Evolutionary conservation across 2,888 invertebrate species (phyloP).

Genomic region (Hydrotaea diabolus): DNA sequence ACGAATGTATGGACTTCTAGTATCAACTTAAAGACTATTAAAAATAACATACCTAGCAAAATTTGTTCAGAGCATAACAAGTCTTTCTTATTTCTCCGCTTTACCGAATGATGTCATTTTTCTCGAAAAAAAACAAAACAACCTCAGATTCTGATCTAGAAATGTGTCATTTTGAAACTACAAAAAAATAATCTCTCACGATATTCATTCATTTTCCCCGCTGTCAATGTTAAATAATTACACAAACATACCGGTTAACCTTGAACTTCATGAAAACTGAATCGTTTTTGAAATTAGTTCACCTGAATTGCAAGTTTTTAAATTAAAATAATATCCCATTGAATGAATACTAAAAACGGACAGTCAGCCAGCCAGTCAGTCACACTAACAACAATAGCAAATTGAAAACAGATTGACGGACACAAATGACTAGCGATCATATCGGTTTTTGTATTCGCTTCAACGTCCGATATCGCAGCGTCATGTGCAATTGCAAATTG

Average conservation of each 20-base stretch:
- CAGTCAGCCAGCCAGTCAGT: too few relatives aligned
- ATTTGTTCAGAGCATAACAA: too few relatives aligned
- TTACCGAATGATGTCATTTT: background rate
- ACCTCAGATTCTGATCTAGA: background rate
- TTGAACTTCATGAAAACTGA: slow-evolving; percentile 60
- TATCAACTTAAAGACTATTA: too few relatives aligned
- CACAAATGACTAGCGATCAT: background rate
- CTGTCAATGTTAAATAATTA: slow-evolving; percentile 2
- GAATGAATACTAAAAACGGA: background rate
- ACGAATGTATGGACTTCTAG: too few relatives aligned
- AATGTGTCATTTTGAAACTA: background rate
- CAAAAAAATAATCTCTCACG: slow-evolving; percentile 14
- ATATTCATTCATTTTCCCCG: background rate
- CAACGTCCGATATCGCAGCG: background rate
- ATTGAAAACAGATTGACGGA: background rate
- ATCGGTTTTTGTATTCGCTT: slow-evolving; percentile 2
- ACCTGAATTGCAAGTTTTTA: slow-evolving; percentile 27
- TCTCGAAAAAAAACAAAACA: too few relatives aligned
- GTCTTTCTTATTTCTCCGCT: too few relatives aligned
- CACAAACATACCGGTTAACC: slow-evolving; percentile 38
- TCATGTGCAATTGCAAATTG: background rate
- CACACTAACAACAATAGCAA: background rate
- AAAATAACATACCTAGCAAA: too few relatives aligned
- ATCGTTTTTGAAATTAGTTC: slow-evolving; percentile 14
- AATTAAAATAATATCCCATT: background rate